phyloP scores from a whole-genome alignment of 1,140 invertebrate species.

The Homalodisca vitripennis region DNA sequence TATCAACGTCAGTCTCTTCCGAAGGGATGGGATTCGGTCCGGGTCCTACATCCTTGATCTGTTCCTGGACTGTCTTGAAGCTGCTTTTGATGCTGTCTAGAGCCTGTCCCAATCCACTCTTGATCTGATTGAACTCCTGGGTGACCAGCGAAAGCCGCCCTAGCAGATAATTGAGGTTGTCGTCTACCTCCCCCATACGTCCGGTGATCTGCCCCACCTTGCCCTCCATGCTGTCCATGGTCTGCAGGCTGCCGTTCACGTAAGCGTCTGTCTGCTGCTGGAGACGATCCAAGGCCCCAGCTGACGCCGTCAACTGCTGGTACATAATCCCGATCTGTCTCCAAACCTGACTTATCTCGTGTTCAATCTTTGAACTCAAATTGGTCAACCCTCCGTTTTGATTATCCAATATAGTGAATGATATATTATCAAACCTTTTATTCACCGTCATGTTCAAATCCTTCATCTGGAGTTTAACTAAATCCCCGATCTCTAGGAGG shows the following conservation, averaged over 20 bases:
- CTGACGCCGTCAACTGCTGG: constrained; percentile 74
- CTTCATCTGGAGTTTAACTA: constrained; percentile 62
- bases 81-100: constrained; percentile 69
- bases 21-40: constrained; percentile 41
- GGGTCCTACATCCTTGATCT: constrained; percentile 46
- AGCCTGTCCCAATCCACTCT: constrained; percentile 66
- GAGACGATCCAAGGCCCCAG: constrained; percentile 68
- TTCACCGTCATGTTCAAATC: constrained; percentile 67
- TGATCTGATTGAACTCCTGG: constrained; percentile 84
- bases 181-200: constrained; percentile 76
- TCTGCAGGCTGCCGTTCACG: constrained; percentile 77
- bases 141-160: constrained; percentile 77
- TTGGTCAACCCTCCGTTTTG: constrained; percentile 72
- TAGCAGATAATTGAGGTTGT: constrained; percentile 81
- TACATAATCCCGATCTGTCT: constrained; percentile 66
- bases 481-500: constrained; percentile 71
- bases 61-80: constrained; percentile 64
- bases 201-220: constrained; percentile 75
- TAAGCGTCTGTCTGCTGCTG: constrained; percentile 77
- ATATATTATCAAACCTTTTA: constrained; percentile 67
- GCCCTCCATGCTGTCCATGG: constrained; percentile 76
- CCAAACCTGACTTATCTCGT: constrained; percentile 71
- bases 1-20: neutral
- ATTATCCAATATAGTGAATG: constrained; percentile 67
- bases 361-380: constrained; percentile 73